Percentiles rank a stretch among this genome's conserved stretches.
Evolutionary conservation across 1,140 invertebrate genomes (phyloP).

Genomic region (Drosophila suzukii): DNA sequence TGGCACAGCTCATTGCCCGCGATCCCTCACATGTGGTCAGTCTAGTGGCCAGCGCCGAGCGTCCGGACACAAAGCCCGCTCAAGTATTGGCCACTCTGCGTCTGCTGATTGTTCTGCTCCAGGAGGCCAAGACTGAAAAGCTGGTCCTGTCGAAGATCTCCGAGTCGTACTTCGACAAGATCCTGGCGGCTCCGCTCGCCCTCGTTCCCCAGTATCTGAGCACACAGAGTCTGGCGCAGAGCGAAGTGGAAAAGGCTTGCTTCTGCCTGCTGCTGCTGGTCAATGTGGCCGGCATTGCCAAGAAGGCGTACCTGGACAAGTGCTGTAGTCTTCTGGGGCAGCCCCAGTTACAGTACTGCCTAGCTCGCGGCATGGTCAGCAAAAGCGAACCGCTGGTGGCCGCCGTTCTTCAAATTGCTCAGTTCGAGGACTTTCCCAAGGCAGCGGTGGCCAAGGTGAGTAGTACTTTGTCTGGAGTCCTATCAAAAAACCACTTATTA

Average conservation of each 20-base stretch:
- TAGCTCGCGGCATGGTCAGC: conserved; percentile 70
- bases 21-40: conserved; percentile 60
- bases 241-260: conserved; percentile 73
- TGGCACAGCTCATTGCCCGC: conserved; percentile 59
- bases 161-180: conserved; percentile 82
- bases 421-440: conserved; percentile 76
- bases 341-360: conserved; percentile 69
- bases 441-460: conserved; percentile 71
- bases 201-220: conserved; percentile 57
- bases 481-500: not conserved
- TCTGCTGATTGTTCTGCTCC: conserved; percentile 57
- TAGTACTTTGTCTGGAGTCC: no score
- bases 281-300: conserved; percentile 75
- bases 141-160: conserved; percentile 73
- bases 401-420: conserved; percentile 74
- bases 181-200: conserved; percentile 52
- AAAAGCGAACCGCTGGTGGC: conserved; percentile 58
- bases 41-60: conserved; percentile 63
- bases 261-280: conserved; percentile 75
- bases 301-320: conserved; percentile 80
- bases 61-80: conserved; percentile 47
- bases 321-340: conserved; percentile 65
- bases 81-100: conserved; percentile 66
- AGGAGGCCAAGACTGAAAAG: conserved; percentile 73
- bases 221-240: conserved; percentile 43